Evolutionary conservation across 2,888 invertebrate species (phyloP), one percentile per base, ranked within the genome.

Genomic region (Tholera decimalis): DNA sequence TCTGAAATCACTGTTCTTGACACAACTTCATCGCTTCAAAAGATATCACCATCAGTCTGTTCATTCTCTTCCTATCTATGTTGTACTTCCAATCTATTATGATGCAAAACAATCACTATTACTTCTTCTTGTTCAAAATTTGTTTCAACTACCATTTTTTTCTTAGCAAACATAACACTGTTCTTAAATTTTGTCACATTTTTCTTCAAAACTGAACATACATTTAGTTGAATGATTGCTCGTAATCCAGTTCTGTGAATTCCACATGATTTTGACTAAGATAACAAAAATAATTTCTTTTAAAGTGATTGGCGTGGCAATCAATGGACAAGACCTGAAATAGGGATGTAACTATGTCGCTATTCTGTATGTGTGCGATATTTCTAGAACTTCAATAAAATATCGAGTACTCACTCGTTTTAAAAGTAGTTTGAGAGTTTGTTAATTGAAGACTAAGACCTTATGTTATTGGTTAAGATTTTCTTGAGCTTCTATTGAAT

Each of bases 311-410:
- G 54, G 46, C 54, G 44, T 22, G 22, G 33, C 22, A 73, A 67
- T 72, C 75, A 30, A 74, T 68, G 43, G 28, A 33, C 33, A 41
- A 39, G 24, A 57, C 47, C 26, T 64, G 51, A 56, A 47, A 41
- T 15, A 55, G 61, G 28, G 56, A 63, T 69, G 62, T 26, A 28
- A 28, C 28, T 13, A 15, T 3, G 53, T 0, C 8, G 43, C 6
- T 44, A 73, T 70, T 73, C 18, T 54, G n/a, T 2, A n/a, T 41
- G 39, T 35, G 28, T 11, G 4, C 51, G 73, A 73, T 54, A 77
- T 49, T 71, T 71, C 37, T 60, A 15, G 67, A n/a, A 7, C 15
- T 22, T 9, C 9, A 15, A 35, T 39, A 51, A 35, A 39, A 0
- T 46, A 28, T 73, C 66, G 73, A 73, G 15, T 13, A 43, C 5